A percentile compares a stretch with the other conserved stretches of the same genome.
Conservation (phyloP, 1,140 invertebrate genomes). For the Anastrepha ludens region DNA sequence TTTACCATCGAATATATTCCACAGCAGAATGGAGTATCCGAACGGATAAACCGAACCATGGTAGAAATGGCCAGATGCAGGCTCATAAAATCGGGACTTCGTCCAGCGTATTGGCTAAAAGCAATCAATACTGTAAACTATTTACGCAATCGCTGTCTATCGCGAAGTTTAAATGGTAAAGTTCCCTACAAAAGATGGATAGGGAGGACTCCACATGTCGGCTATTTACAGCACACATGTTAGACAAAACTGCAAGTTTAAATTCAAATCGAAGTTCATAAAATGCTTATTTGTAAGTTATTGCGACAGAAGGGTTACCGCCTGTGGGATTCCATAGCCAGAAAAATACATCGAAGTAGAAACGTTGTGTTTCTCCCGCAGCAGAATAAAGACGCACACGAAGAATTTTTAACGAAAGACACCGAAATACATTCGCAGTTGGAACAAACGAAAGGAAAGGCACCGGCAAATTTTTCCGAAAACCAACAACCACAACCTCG, state of each 20-base stretch:
- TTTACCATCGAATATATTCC: conserved; percentile 70
- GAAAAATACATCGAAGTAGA: conserved; percentile 28
- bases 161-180: conserved; percentile 51
- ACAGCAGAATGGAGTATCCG: conserved; percentile 73
- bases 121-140: conserved; percentile 60
- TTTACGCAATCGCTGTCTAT: conserved; percentile 59
- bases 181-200: conserved; percentile 70
- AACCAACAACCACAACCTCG: background rate
- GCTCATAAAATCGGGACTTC: conserved; percentile 62
- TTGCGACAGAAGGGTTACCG: conserved; percentile 23
- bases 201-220: conserved; percentile 65
- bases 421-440: background rate
- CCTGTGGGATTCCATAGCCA: conserved; percentile 5
- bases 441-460: background rate
- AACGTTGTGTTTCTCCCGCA: background rate
- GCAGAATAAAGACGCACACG: background rate
- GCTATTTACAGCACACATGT: conserved; percentile 59
- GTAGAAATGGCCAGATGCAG: conserved; percentile 62
- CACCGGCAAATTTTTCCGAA: background rate
- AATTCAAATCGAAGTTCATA: conserved; percentile 55
- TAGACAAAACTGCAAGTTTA: conserved; percentile 51
- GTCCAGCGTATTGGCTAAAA: conserved; percentile 61
- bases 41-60: conserved; percentile 62
- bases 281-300: conserved; percentile 54
- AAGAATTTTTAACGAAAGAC: background rate